Evolutionary conservation across 1,140 invertebrate genomes (phyloP), one percentile per base, ranked within the genome.

Genomic region (Micrasema longulum): DNA sequence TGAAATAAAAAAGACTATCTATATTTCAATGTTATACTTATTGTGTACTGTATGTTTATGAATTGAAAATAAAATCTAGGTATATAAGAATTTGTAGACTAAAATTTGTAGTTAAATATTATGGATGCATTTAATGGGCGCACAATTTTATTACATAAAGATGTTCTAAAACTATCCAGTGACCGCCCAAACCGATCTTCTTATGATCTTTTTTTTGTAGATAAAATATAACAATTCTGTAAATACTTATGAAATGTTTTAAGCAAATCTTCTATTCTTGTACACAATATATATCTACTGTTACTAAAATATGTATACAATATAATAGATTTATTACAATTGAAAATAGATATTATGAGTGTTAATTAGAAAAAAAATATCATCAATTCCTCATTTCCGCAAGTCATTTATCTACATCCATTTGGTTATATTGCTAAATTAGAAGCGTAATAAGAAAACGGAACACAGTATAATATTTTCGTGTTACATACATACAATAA

Each of bases 261-360:
- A 68, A 68, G 36, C 43, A 68, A 68, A 68, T 68, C 43, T 68
- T 55, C 52, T 69, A 69, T 69, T 60, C 67, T 69, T 69, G 26
- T 69, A 69, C 67, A 69, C 55, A 55, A 55, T 55, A 55, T 55
- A 47, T 45, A 53, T 55, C 14, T 55, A 36, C 52, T 55, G 52
- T 55, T 55, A 55, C 23, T 55, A 36, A 31, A 31, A 55, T 55
- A 55, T 55, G 11, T 55, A 20, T 55, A 55, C 26, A 55, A 22
- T 48, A 48, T 55, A 55, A 55, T 55, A 31, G 26, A 31, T 31
- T 31, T 31, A 55, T 55, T 55, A 31, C 26, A n/a, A 55, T 36
- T 23, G 14, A 26, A 55, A 55, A 14, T 55, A 55, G 23, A 55
- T 31, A 55, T 55, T 26, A 31, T 16, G 14, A 55, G 35, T 55